Evolutionary conservation across 2,888 invertebrate genomes (phyloP).

Genomic region (Leptopilina syphax): DNA sequence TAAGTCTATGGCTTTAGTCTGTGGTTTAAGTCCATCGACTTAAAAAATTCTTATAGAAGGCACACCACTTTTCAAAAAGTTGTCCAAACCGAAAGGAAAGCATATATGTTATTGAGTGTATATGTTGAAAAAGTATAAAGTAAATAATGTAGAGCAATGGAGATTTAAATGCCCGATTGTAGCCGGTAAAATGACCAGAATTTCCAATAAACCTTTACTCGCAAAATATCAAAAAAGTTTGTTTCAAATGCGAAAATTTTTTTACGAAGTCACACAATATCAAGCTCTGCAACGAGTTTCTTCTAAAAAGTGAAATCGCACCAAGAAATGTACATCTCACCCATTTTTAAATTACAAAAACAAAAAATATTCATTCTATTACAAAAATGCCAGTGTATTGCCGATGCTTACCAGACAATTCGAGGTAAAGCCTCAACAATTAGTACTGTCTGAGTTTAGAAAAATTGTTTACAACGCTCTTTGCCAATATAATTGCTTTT

Average conservation of each 20-base stretch:
- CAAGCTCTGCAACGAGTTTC: conserved; percentile 22
- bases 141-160: conserved; percentile 1
- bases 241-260: background rate
- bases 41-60: no score
- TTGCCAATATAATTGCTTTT: no score
- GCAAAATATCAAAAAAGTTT: conserved; percentile 15
- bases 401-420: no score
- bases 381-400: no score
- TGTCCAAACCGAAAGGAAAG: no score
- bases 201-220: background rate
- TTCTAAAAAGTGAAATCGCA: conserved; percentile 35
- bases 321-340: background rate
- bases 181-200: background rate
- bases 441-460: no score
- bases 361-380: background rate
- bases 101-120: no score
- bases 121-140: background rate
- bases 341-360: background rate
- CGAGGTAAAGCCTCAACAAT: no score
- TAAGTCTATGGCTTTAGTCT: no score
- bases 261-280: conserved; percentile 27
- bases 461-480: no score
- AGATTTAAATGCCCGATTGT: conserved; percentile 24
- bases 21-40: no score
- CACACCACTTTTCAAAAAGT: no score